A percentile compares a stretch with the other conserved stretches of the same genome.
These are phyloP conservation scores for Calyptommatus sinebrachiatus DNA, from an alignment of 2,113 vertebrate species.

Conservation along the genomic window DNA sequence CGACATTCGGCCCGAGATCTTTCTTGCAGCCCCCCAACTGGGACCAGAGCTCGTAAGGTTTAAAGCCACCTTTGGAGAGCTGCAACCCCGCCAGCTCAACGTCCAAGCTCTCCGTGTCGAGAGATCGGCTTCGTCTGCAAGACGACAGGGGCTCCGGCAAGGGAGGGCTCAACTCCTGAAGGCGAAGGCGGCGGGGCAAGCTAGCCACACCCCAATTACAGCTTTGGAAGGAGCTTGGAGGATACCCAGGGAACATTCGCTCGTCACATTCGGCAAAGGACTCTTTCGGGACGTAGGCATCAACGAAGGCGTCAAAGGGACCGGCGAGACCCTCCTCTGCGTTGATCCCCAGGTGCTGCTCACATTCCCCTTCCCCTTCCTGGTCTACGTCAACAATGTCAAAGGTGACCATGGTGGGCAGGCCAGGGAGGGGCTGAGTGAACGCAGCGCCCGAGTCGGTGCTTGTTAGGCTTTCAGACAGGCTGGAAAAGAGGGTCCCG, in stretches of 20 bases:
- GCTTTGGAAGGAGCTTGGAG: slow-evolving; percentile 72
- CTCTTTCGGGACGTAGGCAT: slow-evolving; percentile 85
- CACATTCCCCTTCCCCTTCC: slow-evolving; percentile 93
- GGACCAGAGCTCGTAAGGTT: slow-evolving; percentile 40
- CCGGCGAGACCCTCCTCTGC: slow-evolving; percentile 83
- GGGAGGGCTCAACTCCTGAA: slow-evolving; percentile 76
- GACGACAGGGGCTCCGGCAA: slow-evolving; percentile 77
- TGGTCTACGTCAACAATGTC: slow-evolving; percentile 93
- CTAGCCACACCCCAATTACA: slow-evolving; percentile 87
- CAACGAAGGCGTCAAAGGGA: slow-evolving; percentile 87
- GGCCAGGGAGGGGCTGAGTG: slow-evolving; percentile 84
- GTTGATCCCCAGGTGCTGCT: slow-evolving; percentile 85
- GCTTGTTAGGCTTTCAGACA: slow-evolving; percentile 77
- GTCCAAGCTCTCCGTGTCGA: slow-evolving; percentile 89
- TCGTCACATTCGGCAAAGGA: slow-evolving; percentile 85
- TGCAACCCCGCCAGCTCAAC: slow-evolving; percentile 73
- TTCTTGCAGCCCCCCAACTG: slow-evolving; percentile 48
- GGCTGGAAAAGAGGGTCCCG: slow-evolving; percentile 81
- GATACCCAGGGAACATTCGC: slow-evolving; percentile 77
- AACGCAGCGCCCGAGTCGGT: slow-evolving; percentile 82
- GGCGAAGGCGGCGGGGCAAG: slow-evolving; percentile 86
- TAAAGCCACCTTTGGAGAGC: slow-evolving; percentile 45
- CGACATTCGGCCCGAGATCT: slow-evolving; percentile 49
- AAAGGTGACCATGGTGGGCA: slow-evolving; percentile 94
- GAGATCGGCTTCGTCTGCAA: slow-evolving; percentile 87